A percentile compares a stretch with the other conserved stretches of the same genome.
phyloP scores from a whole-genome alignment of 2,888 invertebrate genomes.

The Tetramorium bicarinatum region DNA sequence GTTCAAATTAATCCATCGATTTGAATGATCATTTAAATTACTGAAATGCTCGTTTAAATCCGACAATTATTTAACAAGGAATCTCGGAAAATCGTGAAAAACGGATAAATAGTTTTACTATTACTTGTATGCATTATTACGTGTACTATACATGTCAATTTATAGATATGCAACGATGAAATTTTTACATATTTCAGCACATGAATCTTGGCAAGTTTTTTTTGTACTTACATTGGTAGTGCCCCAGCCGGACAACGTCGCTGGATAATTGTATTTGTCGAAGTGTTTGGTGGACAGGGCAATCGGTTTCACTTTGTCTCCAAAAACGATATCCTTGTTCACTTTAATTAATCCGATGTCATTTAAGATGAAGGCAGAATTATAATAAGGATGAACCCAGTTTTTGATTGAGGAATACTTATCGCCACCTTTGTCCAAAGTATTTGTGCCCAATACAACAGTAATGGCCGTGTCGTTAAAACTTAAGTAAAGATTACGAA shows the following conservation, averaged over 20 bases:
- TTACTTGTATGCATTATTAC: slow-evolving; percentile 1
- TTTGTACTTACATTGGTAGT: slow-evolving; percentile 80
- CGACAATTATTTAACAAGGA: neutral
- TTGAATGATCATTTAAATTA: neutral
- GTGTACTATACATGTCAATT: too few relatives aligned
- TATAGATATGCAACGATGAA: neutral
- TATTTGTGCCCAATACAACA: slow-evolving; percentile 82
- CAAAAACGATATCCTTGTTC: slow-evolving; percentile 79
- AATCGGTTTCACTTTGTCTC: slow-evolving; percentile 80
- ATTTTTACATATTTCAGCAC: neutral
- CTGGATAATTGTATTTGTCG: slow-evolving; percentile 80
- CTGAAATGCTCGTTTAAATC: neutral
- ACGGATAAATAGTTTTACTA: neutral
- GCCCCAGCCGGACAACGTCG: slow-evolving; percentile 84
- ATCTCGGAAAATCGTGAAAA: neutral
- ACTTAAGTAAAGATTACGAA: slow-evolving; percentile 63
- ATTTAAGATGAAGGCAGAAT: slow-evolving; percentile 79
- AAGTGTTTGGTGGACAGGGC: slow-evolving; percentile 79
- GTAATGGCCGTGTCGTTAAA: slow-evolving; percentile 81
- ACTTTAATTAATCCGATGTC: slow-evolving; percentile 83
- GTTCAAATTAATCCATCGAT: neutral
- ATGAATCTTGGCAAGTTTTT: neutral
- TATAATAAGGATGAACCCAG: slow-evolving; percentile 79
- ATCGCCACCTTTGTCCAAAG: slow-evolving; percentile 81
- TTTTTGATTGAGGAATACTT: slow-evolving; percentile 76